A percentile compares a stretch with the other conserved stretches of the same genome.
phyloP scores from a whole-genome alignment of 2,113 vertebrate species.

The Dicerorhinus sumatrensis region DNA sequence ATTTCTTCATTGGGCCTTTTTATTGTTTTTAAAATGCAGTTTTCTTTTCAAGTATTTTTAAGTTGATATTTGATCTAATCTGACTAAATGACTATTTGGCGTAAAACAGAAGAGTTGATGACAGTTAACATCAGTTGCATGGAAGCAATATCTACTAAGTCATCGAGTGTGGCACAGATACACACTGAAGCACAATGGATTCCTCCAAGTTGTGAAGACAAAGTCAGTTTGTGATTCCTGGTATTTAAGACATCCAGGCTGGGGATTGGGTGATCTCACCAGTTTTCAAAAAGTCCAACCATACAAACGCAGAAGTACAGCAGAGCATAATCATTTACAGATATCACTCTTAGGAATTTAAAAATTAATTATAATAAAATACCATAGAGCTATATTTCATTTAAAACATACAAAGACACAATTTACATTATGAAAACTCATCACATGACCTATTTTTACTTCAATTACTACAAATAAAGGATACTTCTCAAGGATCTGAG shows the following conservation, averaged over 20 bases:
- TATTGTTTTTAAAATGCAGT: constrained; percentile 48
- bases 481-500: constrained; percentile 5
- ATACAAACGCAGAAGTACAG: constrained; percentile 32
- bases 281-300: constrained; percentile 33
- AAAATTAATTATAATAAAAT: constrained; percentile 66
- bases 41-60: constrained; percentile 62
- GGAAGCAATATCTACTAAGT: background rate
- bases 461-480: constrained; percentile 56
- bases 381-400: constrained; percentile 54
- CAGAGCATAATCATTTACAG: constrained; percentile 45
- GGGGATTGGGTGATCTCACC: background rate
- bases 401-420: constrained; percentile 68
- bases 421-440: constrained; percentile 51
- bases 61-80: constrained; percentile 26
- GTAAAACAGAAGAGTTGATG: background rate
- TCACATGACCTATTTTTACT: constrained; percentile 22
- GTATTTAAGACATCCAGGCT: constrained; percentile 24
- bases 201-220: background rate
- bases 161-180: background rate
- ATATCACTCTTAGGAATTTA: constrained; percentile 50
- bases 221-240: background rate
- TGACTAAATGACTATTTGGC: constrained; percentile 37
- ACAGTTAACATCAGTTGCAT: background rate
- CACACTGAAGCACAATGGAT: background rate
- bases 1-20: constrained; percentile 38